Evolutionary conservation across 2,888 invertebrate species (phyloP), one percentile per base, ranked within the genome.

Genomic region (Clusia tigrina): DNA sequence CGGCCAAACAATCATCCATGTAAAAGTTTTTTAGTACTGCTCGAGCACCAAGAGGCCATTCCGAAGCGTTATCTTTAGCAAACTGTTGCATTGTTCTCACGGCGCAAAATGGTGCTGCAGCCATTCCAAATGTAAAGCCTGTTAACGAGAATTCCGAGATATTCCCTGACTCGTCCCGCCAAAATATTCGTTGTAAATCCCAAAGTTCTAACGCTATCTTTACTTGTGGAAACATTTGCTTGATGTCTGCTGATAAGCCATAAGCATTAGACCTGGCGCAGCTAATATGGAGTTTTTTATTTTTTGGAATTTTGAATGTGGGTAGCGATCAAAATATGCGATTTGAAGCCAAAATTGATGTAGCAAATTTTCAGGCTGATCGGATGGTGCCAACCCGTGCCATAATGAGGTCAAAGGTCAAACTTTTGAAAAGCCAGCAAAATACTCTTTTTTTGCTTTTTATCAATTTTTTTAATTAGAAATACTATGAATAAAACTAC

Each of bases 1-100:
- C n/a, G n/a, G n/a, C n/a, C n/a, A 60, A 54, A n/a, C 60, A 60
- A 18, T 60, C 53, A 18, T 60, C 60, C 60, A 60, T 54, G 15
- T 60, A 60, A 54, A 60, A 60, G 53, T 60, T 54, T 6, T 60
- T 58, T 37, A 51, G 10, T 3, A 58, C 52, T n/a, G 52, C 32
- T 12, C 23, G 58, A 17, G 52, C 12, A 15, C 52, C 58, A 9
- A 48, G n/a, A 1, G 58, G 58, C 58, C 58, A 58, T 32, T 9
- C n/a, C 2, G 37, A 32, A 17, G 58, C 52, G 15, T 58, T 58
- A 20, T 58, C 58, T 12, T 32, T 51, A 2, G 58, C 58, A 17
- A 51, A 58, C 20, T 58, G 58, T 26, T 58, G 58, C 58, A 58
- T 58, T 22, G 58, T 52, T 26, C 58, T 24, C 15, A 58, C 51